Base-by-base conservation (phyloP, 2,888 invertebrate genomes). In the Drosophila aldrichi region DNA sequence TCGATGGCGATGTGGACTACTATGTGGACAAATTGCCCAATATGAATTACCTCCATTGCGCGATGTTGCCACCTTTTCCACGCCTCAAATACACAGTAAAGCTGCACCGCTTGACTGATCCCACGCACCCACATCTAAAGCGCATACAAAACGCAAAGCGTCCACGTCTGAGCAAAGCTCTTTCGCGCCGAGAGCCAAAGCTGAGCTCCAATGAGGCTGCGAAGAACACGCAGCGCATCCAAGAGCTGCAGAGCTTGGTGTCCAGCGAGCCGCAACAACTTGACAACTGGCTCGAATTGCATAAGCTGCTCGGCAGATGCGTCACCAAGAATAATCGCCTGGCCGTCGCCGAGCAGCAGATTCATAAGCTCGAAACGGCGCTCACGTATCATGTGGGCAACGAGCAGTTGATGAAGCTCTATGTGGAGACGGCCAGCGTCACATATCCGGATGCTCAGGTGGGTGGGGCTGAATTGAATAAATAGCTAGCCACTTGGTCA, bases 11-110 rank as follows among this genome's bases (percentile, higher is more conserved):
- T 5, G 92, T 94, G 16, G 94, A 94, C 71, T 96, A 94, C 90
- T 95, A 95, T 81, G 90, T 94, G 52, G 96, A 96, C 82, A 94
- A 93, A 77, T 93, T 92, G 51, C 91, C 94, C 54, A 95, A 95
- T 48, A 93, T 91, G 56, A 95, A 94, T 56, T 95, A 95, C 90
- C 92, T 94, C 49, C 93, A 92, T 2, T 94, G 96, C 3, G 92
- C 94, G 40, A 96, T 95, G 0, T 93, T 96, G 16, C 94, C 95
- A 71, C 94, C 94, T 61, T 95, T 95, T 2, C 94, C 95, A 0
- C 94, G 95, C 59, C 95, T 96, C 1, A 94, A 93, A 92, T 96
- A 94, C 91, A 68, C 38, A 16, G 40, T 49, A 8, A 41, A 46
- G 0, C 8, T 58, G 14, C 36, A 25, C 7, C 59, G 54, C 36